Evolutionary conservation across 2,797 vertebrate genomes (phyloP), one percentile per base, ranked within the genome.

Genomic region (Astyanax mexicanus): DNA sequence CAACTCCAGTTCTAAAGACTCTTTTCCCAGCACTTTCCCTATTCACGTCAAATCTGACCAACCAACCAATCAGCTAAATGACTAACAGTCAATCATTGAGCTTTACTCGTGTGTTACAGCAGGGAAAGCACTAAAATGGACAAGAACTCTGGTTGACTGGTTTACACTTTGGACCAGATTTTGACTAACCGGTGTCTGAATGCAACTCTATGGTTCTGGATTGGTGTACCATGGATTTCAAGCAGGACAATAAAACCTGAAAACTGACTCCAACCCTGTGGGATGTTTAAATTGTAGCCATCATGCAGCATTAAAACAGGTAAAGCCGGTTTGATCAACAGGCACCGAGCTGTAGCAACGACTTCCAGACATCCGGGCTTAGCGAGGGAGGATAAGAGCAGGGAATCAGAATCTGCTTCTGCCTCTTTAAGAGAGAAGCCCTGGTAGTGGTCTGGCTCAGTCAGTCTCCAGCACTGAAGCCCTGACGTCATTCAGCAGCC

Each of bases 351-450:
- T n/a, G 35, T 42, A n/a, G n/a, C n/a, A n/a, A n/a, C n/a, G n/a
- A n/a, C n/a, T n/a, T n/a, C n/a, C n/a, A n/a, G n/a, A n/a, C n/a
- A n/a, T 35, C 1, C 15, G 17, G 19, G 32, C 60, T 38, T 2
- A 25, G 11, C 13, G 19, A 35, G 6, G 60, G 8, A 45, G 61
- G 10, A 15, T 58, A 23, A 47, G 25, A 55, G 19, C 32, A 69
- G 40, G 17, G 13, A 37, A 40, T 58, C 8, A 11, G 21, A 57
- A 11, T 44, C 57, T 7, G 6, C 6, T 7, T 12, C 81, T 82
- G 77, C 77, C 74, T 68, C 74, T 83, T 80, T 84, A 79, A 78
- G 70, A 82, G 72, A 80, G 76, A 84, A 82, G 75, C 75, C 80
- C 70, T 51, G 44, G 75, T 38, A 79, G 57, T 57, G 66, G 67